A percentile compares a stretch with the other conserved stretches of the same genome.
These are phyloP conservation scores for Amblyjoppa proteus DNA, from an alignment of 2,888 invertebrate genomes.

Conservation along the genomic window DNA sequence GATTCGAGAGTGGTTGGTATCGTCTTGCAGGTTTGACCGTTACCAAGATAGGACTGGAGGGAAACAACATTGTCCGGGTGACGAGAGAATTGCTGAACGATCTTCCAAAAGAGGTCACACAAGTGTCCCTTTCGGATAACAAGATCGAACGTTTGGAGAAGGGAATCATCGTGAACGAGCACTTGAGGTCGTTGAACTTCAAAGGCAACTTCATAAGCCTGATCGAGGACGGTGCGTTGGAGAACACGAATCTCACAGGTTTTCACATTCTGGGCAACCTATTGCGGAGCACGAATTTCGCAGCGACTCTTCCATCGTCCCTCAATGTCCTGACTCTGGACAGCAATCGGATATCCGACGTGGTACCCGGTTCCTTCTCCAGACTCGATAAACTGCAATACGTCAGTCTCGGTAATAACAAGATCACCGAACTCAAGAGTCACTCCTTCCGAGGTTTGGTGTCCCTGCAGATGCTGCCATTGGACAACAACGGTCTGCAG, in stretches of 20 bases:
- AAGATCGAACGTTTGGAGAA: slow-evolving; percentile 69
- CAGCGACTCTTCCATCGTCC: slow-evolving; percentile 71
- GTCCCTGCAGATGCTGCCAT: slow-evolving; percentile 60
- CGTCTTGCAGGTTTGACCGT: slow-evolving; percentile 69
- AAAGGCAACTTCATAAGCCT: slow-evolving; percentile 81
- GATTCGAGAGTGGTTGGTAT: slow-evolving; percentile 78
- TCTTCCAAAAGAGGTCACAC: slow-evolving; percentile 71
- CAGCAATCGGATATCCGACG: slow-evolving; percentile 69
- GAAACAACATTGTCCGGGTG: slow-evolving; percentile 76
- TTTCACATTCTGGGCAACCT: slow-evolving; percentile 71
- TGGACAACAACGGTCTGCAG: slow-evolving; percentile 62
- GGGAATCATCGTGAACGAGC: slow-evolving; percentile 73
- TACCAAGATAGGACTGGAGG: slow-evolving; percentile 69
- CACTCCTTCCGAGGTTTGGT: slow-evolving; percentile 60
- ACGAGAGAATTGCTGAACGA: slow-evolving; percentile 75
- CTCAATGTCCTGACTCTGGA: slow-evolving; percentile 70
- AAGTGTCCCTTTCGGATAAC: slow-evolving; percentile 73
- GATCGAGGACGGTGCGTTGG: slow-evolving; percentile 82
- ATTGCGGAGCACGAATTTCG: slow-evolving; percentile 72
- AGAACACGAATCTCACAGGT: slow-evolving; percentile 78
- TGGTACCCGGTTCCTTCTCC: slow-evolving; percentile 70
- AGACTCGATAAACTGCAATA: slow-evolving; percentile 62
- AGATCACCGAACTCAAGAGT: slow-evolving; percentile 30
- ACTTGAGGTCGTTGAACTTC: slow-evolving; percentile 82
- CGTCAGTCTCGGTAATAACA: slow-evolving; percentile 42